Evolutionary conservation across 2,113 vertebrate genomes (phyloP).

Genomic region (Mesocricetus auratus): DNA sequence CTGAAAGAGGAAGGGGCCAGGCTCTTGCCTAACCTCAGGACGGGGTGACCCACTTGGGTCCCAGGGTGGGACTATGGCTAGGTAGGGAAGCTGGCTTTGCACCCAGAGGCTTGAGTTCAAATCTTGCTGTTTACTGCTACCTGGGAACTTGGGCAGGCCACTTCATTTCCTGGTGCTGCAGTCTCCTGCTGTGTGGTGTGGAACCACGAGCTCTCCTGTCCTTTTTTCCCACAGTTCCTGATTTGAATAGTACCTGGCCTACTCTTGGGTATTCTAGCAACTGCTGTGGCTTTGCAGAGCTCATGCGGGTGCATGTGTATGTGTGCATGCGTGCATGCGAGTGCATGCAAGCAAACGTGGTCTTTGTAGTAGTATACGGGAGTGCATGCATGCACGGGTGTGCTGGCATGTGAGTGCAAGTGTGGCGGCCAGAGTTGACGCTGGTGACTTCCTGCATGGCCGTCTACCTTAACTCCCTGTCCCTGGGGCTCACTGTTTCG

Average conservation of each 20-base stretch:
- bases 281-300: not conserved
- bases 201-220: too few species aligned
- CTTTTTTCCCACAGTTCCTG: not conserved
- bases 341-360: not conserved
- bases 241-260: not conserved
- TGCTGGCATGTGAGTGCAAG: too few species aligned
- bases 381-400: not conserved
- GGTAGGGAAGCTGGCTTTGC: not conserved
- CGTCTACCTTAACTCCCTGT: not conserved
- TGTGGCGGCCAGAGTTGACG: not conserved
- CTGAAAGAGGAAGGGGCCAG: not conserved
- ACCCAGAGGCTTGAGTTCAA: not conserved
- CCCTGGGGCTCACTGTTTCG: not conserved
- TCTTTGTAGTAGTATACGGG: not conserved
- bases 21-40: not conserved
- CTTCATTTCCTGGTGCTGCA: not conserved
- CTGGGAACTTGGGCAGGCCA: not conserved
- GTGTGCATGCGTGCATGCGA: not conserved
- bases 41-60: not conserved
- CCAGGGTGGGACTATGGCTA: too few species aligned
- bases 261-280: not conserved
- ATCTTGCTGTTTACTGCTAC: not conserved
- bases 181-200: constrained; percentile 28
- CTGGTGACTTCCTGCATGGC: not conserved
- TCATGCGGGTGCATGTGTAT: not conserved